Evolutionary conservation across 1,140 invertebrate species (phyloP), one percentile per base, ranked within the genome.

Genomic region (Heliconius nattereri): DNA sequence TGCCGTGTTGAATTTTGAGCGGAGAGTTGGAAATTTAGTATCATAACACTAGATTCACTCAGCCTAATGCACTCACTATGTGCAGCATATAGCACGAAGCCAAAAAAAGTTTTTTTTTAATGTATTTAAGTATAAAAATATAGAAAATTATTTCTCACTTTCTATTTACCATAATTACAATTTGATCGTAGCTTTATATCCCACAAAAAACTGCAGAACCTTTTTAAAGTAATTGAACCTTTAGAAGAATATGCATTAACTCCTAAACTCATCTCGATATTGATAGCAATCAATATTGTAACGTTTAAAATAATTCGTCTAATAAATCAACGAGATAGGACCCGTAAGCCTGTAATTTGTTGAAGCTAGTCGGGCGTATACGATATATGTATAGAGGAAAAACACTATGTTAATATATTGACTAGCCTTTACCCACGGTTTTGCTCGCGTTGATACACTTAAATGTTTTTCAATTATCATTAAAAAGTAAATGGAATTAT

Each of bases 301-400:
- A 40, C 23, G 60, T 66, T 76, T 71, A 70, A 76, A 76, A 76
- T 76, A 66, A 76, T 76, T 40, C 74, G 32, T 35, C 60, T 29
- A 66, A 76, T 76, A 76, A 76, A 76, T 76, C 75, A 71, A 70
- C 54, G 60, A 76, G 75, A 76, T 76, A 75, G 71, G 19, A 35
- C 57, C 35, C 20, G 52, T 76, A 76, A 76, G 75, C 75, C 75
- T 49, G 75, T 76, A 76, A 76, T 76, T 76, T 76, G 75, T 71
- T 37, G 70, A 37, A 52, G 35, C 75, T 66, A 76, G 54, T 76
- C 54, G 54, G 74, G 32, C 74, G 45, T 49, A 20, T 49, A 29
- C 49, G 49, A 66, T 52, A n/a, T 45, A 76, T 71, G 23, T 60
- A 29, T 7, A 26, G 74, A 37, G 19, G 75, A 20, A 76, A 76